phyloP scores from a whole-genome alignment of 1,140 invertebrate species.

The Anthonomus grandis region DNA sequence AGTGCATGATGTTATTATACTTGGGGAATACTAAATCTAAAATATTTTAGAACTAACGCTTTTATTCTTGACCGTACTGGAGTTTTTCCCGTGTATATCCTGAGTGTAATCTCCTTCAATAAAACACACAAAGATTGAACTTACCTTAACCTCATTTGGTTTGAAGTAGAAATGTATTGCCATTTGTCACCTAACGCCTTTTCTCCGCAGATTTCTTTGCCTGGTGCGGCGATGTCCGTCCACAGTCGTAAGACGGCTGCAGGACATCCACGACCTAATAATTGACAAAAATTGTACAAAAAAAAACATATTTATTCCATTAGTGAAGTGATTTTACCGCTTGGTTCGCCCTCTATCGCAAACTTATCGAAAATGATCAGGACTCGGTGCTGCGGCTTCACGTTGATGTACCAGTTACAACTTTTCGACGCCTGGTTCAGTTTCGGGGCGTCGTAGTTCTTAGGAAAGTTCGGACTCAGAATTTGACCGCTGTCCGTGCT shows the following conservation, averaged over 20 bases:
- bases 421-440: constrained; percentile 72
- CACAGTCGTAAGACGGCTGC: constrained; percentile 86
- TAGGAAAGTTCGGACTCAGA: constrained; percentile 80
- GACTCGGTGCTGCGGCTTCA: constrained; percentile 74
- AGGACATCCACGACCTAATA: constrained; percentile 79
- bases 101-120: neutral
- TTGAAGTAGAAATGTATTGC: constrained; percentile 81
- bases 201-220: constrained; percentile 86
- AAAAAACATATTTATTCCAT: neutral
- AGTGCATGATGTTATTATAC: too few relatives aligned
- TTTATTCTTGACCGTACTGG: too few relatives aligned
- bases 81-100: too few relatives aligned
- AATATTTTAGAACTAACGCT: too few relatives aligned
- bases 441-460: constrained; percentile 76
- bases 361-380: constrained; percentile 85
- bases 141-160: constrained; percentile 77
- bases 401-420: constrained; percentile 91
- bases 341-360: constrained; percentile 83
- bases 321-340: constrained; percentile 53
- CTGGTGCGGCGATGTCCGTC: constrained; percentile 68
- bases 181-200: constrained; percentile 68
- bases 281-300: too few relatives aligned
- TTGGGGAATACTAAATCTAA: too few relatives aligned
- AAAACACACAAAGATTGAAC: too few relatives aligned
- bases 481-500: constrained; percentile 79